phyloP scores from a whole-genome alignment of 2,888 invertebrate species.

The Oasisia sp. region DNA sequence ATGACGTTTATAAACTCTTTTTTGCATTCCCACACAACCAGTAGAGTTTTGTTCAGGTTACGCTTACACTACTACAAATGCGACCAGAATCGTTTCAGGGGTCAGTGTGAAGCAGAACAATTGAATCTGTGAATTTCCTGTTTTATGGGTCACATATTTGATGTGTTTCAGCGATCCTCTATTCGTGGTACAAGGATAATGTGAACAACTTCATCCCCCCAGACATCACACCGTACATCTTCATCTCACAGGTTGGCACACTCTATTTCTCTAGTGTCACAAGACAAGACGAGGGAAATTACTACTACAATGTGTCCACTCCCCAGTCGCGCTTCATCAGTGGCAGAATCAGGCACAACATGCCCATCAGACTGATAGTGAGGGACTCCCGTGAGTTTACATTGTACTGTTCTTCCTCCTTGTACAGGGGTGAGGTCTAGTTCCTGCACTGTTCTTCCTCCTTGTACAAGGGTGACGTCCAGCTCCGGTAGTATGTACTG shows the following conservation, averaged over 20 bases:
- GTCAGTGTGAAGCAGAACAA: too few species aligned
- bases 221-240: conserved; percentile 80
- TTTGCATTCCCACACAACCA: too few species aligned
- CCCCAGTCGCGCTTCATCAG: conserved; percentile 46
- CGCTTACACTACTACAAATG: too few species aligned
- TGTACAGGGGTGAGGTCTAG: too few species aligned
- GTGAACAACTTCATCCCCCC: conserved; percentile 94
- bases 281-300: conserved; percentile 71
- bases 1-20: too few species aligned
- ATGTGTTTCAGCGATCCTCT: conserved; percentile 74
- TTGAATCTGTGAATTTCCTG: not conserved
- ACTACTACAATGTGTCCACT: conserved; percentile 46
- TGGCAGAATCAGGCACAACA: conserved; percentile 47
- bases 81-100: too few species aligned
- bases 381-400: conserved; percentile 48
- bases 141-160: not conserved
- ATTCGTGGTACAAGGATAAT: conserved; percentile 89
- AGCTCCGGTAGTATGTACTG: too few species aligned
- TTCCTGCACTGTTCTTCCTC: too few species aligned
- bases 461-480: too few species aligned
- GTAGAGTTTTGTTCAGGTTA: too few species aligned
- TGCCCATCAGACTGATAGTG: conserved; percentile 53
- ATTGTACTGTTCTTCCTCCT: not conserved
- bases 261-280: conserved; percentile 94
- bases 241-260: conserved; percentile 93